Evolutionary conservation across 2,888 invertebrate genomes (phyloP).

Genomic region (Argyra leucocephala): DNA sequence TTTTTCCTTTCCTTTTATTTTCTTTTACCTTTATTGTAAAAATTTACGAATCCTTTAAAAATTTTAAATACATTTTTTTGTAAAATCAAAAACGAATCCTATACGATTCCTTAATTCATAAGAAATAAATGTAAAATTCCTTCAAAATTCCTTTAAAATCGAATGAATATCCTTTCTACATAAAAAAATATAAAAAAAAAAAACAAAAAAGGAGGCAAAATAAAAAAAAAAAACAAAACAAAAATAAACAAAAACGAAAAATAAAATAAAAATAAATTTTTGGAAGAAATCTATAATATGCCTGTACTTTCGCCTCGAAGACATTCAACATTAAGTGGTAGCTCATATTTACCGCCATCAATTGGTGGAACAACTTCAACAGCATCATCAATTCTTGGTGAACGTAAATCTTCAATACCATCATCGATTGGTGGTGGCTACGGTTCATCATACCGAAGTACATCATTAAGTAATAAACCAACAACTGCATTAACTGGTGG

Average conservation of each 20-base stretch:
- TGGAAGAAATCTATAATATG: constrained; percentile 35
- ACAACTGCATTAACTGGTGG: constrained; percentile 33
- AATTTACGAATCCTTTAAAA: no score
- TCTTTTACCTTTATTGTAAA: no score
- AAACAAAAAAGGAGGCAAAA: background rate
- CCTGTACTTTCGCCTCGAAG: constrained; percentile 44
- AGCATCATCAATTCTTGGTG: constrained; percentile 19
- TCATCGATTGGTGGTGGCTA: constrained; percentile 31
- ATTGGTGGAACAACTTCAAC: constrained; percentile 31
- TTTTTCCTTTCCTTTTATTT: no score
- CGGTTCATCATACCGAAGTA: constrained; percentile 30
- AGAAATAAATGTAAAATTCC: no score
- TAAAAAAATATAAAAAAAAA: background rate
- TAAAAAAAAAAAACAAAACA: background rate
- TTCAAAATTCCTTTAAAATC: no score
- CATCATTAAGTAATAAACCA: constrained; percentile 25
- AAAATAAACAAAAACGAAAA: background rate
- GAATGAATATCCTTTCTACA: no score
- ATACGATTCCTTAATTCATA: no score
- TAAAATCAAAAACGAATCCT: no score
- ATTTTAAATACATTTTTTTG: no score
- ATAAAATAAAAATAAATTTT: background rate
- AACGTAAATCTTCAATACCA: constrained; percentile 21
- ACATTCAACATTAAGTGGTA: constrained; percentile 41
- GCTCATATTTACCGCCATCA: constrained; percentile 41